Evolutionary conservation across 2,888 invertebrate species (phyloP), one percentile per base, ranked within the genome.

Genomic region (Fragum fragum): DNA sequence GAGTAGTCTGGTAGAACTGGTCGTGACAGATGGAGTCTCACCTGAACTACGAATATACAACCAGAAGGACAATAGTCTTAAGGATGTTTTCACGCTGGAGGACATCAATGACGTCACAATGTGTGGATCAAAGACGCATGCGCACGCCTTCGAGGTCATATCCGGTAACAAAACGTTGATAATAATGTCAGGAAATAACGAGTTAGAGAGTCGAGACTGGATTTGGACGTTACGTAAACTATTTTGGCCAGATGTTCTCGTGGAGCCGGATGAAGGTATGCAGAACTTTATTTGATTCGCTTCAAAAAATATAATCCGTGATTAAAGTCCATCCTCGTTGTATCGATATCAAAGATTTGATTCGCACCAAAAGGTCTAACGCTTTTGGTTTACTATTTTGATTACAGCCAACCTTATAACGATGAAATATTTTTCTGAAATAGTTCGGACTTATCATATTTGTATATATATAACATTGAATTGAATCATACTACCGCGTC

Each of bases 131-230:
- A 89, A 89, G 81, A 92, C 91, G 11, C 91, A 88, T 68, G 81
- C 83, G 32, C 85, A 89, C 72, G 91, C 92, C 26, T 91, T 92
- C 70, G 88, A 91, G 74, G 86, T 92, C 7, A 81, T 89, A 32
- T 88, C 88, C 73, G 71, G 68, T 18, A 81, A 83, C 18, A 88
- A 89, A 14, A 82, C 85, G 5, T 71, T 91, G 16, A 11, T 83
- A 29, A 86, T 90, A 21, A 68, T 92, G 71, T 89, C 90, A 39
- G 91, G 90, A 11, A 55, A 70, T 5, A 78, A 86, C 0, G 87
- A 89, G 66, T 42, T 80, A 29, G 90, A 91, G 52, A 90, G 91
- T 5, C 79, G 86, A 53, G 83, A 82, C 16, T 92, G 92, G 92
- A 88, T 91, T 11, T 81, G 86, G 32, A 78, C 84, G 1, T 80